Percentiles rank a stretch among this genome's conserved stretches.
phyloP scores from a whole-genome alignment of 2,113 vertebrate genomes.

The Platichthys flesus region DNA sequence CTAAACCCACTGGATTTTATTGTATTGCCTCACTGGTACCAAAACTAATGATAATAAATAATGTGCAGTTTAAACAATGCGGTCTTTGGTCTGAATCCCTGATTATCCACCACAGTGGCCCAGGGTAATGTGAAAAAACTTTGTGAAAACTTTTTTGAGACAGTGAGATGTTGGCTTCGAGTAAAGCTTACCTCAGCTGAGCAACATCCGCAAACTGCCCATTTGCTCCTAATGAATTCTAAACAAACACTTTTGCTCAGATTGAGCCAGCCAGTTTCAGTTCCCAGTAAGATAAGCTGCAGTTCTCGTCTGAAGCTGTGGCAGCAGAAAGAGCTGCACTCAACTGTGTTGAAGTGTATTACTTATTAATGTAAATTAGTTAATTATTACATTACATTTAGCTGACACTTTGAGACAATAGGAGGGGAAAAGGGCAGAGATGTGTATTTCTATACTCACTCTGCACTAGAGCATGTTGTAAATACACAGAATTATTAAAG shows the following conservation, averaged over 20 bases:
- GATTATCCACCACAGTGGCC: background rate
- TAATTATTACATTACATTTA: no score
- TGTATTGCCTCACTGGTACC: background rate
- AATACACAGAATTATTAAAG: no score
- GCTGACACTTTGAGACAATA: no score
- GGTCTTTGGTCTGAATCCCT: background rate
- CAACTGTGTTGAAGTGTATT: no score
- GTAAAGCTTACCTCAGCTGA: background rate
- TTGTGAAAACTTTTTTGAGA: background rate
- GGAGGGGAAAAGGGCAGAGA: no score
- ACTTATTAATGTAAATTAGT: no score
- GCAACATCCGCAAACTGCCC: background rate
- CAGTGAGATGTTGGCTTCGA: background rate
- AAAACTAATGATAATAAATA: no score
- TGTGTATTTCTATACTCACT: no score
- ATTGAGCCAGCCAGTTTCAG: background rate
- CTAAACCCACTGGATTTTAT: background rate
- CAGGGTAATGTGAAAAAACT: background rate
- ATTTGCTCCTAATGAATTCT: no score
- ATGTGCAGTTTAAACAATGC: background rate
- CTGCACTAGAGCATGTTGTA: no score
- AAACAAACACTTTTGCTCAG: no score
- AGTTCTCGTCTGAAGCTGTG: background rate
- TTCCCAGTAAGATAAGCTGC: background rate
- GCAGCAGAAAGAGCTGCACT: background rate